Evolutionary conservation across 2,113 vertebrate genomes (phyloP).

Genomic region (Hippocampus zosterae): DNA sequence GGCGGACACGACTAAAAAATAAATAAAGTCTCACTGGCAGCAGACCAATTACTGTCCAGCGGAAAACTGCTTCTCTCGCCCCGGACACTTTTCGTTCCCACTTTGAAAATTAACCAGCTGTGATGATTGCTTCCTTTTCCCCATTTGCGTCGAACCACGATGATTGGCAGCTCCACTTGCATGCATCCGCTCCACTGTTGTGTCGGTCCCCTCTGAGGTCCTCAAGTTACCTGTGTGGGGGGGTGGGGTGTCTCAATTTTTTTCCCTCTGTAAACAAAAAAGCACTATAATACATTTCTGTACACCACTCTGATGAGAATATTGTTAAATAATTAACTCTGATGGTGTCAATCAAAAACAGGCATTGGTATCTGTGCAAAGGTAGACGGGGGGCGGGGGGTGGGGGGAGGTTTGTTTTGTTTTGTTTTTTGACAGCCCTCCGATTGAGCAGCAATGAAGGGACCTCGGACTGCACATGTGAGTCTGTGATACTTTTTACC

Average conservation of each 20-base stretch:
- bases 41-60: background rate
- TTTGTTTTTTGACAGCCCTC: no score
- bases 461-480: background rate
- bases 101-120: slow-evolving; percentile 1
- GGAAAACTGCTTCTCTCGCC: background rate
- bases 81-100: background rate
- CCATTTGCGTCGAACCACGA: background rate
- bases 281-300: no score
- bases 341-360: no score
- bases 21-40: background rate
- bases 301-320: no score
- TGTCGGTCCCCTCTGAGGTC: background rate
- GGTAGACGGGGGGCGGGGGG: no score
- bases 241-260: no score
- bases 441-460: background rate
- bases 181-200: background rate
- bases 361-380: no score
- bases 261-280: no score
- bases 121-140: background rate
- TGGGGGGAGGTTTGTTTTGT: no score
- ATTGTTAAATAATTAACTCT: no score
- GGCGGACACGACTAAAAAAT: no score
- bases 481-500: background rate
- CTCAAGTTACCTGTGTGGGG: background rate
- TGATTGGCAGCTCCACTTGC: background rate